Base-by-base conservation (phyloP, 2,113 vertebrate genomes). In the Pogonocichla stellata region DNA sequence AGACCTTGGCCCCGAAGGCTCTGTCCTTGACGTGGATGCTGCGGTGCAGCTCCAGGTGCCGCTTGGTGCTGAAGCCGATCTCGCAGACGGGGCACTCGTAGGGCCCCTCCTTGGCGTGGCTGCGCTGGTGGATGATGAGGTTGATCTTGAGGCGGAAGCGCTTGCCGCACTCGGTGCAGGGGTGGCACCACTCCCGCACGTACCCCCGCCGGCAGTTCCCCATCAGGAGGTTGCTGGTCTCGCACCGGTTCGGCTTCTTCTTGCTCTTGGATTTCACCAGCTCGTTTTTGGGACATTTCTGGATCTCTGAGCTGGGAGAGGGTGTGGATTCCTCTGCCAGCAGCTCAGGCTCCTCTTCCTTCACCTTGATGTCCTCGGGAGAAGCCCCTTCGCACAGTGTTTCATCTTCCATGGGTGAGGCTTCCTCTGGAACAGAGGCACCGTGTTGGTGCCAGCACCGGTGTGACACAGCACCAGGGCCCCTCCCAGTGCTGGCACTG, bases 81-180 rank as follows among this genome's bases (percentile, higher is more conserved):
- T 98, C 98, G 12, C 98, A 98, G 13, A 93, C 42, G 2, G 94
- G 6, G 64, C 98, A 98, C 26, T 97, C 97, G 9, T 98, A 98
- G 26, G 97, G 98, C 34, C 97, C 98, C 65, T 97, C 97, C 47
- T 97, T 98, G 94, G 98, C 97, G 34, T 98, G 98, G 96, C 97
- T 98, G 57, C 98, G 97, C 95, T 98, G 97, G 96, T 98, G 98
- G 97, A 98, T 98, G 95, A 98, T 97, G 88, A 98, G 97, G 96
- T 98, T 98, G 96, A 98, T 98, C 34, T 98, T 98, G 26, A 98
- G 96, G 16, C 98, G 97, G 96, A 98, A 98, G 31, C 98, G 97
- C 91, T 97, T 98, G 36, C 98, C 98, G 20, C 98, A 98, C 93
- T 98, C 98, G 5, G 98, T 96, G 95, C 98, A 98, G 50, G 97